Percentiles rank a stretch among this genome's conserved stretches.
phyloP scores from a whole-genome alignment of 2,888 invertebrate species.

The Plebejus argus region DNA sequence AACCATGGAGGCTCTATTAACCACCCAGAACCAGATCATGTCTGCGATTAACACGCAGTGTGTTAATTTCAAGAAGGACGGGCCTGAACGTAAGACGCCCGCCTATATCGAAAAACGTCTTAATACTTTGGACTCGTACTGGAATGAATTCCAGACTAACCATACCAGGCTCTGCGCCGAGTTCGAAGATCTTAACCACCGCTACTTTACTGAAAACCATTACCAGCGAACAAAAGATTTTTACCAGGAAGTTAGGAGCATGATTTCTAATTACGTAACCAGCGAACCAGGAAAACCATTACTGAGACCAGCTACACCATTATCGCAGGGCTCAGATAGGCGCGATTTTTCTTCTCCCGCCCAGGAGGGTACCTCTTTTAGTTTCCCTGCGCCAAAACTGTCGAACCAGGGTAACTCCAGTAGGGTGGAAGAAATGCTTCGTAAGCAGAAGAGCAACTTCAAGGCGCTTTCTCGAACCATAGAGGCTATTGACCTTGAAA shows the following conservation, averaged over 20 bases:
- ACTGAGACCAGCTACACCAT: constrained; percentile 22
- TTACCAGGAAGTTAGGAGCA: not conserved
- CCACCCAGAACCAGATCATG: constrained; percentile 21
- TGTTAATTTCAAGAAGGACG: not conserved
- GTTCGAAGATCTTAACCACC: constrained; percentile 25
- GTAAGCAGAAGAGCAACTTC: constrained; percentile 22
- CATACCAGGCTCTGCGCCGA: constrained; percentile 25
- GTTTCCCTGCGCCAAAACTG: not conserved
- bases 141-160: constrained; percentile 21
- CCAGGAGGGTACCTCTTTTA: constrained; percentile 19
- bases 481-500: no score
- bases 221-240: constrained; percentile 21
- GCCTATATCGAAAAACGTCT: no score
- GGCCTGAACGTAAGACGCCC: no score
- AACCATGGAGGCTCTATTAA: constrained; percentile 16
- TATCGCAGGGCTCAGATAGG: constrained; percentile 3
- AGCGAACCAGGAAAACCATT: constrained; percentile 22
- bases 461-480: not conserved
- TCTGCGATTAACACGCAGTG: constrained; percentile 10
- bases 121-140: not conserved
- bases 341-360: not conserved
- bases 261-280: not conserved
- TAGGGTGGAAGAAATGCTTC: constrained; percentile 29
- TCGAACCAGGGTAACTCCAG: not conserved
- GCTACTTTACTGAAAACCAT: constrained; percentile 1